These are phyloP conservation scores for Drosophila acutilabella DNA, from an alignment of 2,888 invertebrate species.

Conservation along the genomic window DNA sequence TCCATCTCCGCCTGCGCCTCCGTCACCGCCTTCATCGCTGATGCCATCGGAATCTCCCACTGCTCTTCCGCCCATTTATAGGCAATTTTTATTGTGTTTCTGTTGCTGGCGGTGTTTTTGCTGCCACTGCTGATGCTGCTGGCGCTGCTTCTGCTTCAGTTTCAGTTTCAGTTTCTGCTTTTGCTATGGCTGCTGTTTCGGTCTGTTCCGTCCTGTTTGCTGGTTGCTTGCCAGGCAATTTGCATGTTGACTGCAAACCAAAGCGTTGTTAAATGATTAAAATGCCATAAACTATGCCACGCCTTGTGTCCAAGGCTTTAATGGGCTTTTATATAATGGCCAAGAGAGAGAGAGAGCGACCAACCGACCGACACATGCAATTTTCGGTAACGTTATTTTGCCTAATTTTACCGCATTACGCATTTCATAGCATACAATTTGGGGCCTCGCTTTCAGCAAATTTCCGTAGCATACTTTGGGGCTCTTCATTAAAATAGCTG, in stretches of 20 bases:
- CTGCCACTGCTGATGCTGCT: slow-evolving; percentile 9
- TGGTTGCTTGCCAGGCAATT: slow-evolving; percentile 63
- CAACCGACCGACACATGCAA: background rate
- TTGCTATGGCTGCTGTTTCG: slow-evolving; percentile 20
- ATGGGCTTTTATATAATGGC: slow-evolving; percentile 53
- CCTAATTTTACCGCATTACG: slow-evolving; percentile 62
- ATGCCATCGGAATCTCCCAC: slow-evolving; percentile 5
- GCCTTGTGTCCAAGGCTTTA: slow-evolving; percentile 48
- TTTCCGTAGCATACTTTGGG: slow-evolving; percentile 39
- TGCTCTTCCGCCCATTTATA: slow-evolving; percentile 73
- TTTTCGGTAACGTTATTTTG: slow-evolving; percentile 30
- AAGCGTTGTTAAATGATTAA: slow-evolving; percentile 76
- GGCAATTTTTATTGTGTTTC: slow-evolving; percentile 75
- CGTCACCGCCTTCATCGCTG: slow-evolving; percentile 7
- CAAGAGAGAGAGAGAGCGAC: background rate
- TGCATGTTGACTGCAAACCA: slow-evolving; percentile 76
- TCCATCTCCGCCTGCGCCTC: background rate
- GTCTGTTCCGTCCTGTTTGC: slow-evolving; percentile 36
- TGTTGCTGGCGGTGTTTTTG: slow-evolving; percentile 36
- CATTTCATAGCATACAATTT: slow-evolving; percentile 24
- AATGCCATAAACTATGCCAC: slow-evolving; percentile 74
- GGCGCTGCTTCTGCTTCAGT: slow-evolving; percentile 37
- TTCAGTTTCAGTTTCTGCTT: slow-evolving; percentile 10
- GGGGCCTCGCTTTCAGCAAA: slow-evolving; percentile 13
- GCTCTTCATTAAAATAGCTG: slow-evolving; percentile 28